Percentiles rank a stretch among this genome's conserved stretches.
These are phyloP conservation scores for Lutraria lutraria DNA, from an alignment of 2,888 invertebrate species.

Conservation along the genomic window DNA sequence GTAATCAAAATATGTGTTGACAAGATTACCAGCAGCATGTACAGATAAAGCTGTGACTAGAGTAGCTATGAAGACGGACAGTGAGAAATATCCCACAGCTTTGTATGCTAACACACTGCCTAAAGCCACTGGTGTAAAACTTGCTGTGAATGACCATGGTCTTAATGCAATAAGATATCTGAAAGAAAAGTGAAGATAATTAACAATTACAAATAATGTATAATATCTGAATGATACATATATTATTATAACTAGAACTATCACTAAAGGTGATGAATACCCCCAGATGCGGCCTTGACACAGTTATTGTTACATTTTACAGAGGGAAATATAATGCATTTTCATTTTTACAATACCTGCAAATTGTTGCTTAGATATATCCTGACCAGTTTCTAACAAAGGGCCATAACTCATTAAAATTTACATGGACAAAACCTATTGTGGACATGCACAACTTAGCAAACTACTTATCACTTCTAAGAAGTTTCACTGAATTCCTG, in stretches of 20 bases:
- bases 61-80: slow-evolving; percentile 91
- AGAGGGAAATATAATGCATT: too few species aligned
- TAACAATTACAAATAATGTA: background rate
- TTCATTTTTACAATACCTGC: too few species aligned
- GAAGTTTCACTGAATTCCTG: too few species aligned
- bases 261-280: background rate
- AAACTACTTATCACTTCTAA: too few species aligned
- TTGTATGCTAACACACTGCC: slow-evolving; percentile 96
- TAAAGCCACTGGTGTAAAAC: slow-evolving; percentile 95
- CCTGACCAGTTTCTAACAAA: too few species aligned
- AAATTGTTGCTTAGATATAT: too few species aligned
- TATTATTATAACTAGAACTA: background rate
- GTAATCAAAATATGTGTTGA: slow-evolving; percentile 98
- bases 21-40: slow-evolving; percentile 96
- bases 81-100: slow-evolving; percentile 91
- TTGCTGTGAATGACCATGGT: slow-evolving; percentile 97
- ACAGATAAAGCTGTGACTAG: slow-evolving; percentile 95
- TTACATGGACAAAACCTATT: too few species aligned
- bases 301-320: too few species aligned
- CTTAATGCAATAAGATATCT: slow-evolving; percentile 90
- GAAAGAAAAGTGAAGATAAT: slow-evolving; percentile 33
- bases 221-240: background rate
- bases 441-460: too few species aligned
- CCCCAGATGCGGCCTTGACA: too few species aligned
- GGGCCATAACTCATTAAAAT: too few species aligned